Percentiles rank a stretch among this genome's conserved stretches.
Conservation (phyloP, 1,140 invertebrate genomes). For the Fopius arisanus region DNA sequence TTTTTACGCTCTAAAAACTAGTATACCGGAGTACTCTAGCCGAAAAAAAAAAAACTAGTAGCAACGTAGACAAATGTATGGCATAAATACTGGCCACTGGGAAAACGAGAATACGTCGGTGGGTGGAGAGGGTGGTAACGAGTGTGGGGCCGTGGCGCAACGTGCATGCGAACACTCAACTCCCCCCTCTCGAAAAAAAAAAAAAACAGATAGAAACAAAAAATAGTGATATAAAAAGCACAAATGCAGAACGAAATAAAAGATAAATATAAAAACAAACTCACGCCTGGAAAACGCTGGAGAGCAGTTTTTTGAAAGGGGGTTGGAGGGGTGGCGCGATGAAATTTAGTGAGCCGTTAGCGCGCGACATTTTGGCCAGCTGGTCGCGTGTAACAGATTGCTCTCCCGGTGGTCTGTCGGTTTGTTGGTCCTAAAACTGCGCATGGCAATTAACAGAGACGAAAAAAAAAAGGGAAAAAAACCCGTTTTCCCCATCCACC, state of each 20-base stretch:
- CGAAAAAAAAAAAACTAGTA: conserved; percentile 19
- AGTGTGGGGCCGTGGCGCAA: neutral
- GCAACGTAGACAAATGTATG: conserved; percentile 22
- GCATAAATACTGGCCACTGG: conserved; percentile 22
- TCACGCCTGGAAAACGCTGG: neutral
- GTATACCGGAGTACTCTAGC: neutral
- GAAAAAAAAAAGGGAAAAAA: conserved; percentile 4
- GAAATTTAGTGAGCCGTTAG: conserved; percentile 52
- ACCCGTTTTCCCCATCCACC: neutral
- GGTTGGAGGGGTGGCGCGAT: conserved; percentile 31
- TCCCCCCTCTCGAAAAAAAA: neutral
- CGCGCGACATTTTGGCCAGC: conserved; percentile 44
- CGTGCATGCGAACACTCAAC: conserved; percentile 17
- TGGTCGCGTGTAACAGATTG: conserved; percentile 46
- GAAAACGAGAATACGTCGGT: neutral
- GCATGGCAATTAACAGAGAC: conserved; percentile 15
- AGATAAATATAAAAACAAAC: conserved; percentile 33
- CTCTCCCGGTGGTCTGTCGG: conserved; percentile 24
- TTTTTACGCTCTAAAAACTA: neutral
- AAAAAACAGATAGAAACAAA: conserved; percentile 7
- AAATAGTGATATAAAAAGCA: conserved; percentile 31
- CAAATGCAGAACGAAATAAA: conserved; percentile 42
- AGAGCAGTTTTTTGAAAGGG: conserved; percentile 2
- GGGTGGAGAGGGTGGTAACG: neutral
- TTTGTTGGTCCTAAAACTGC: conserved; percentile 29